Percentiles rank a stretch among this genome's conserved stretches.
Evolutionary conservation across 1,140 invertebrate species (phyloP).

Genomic region (Babylonia areolata): DNA sequence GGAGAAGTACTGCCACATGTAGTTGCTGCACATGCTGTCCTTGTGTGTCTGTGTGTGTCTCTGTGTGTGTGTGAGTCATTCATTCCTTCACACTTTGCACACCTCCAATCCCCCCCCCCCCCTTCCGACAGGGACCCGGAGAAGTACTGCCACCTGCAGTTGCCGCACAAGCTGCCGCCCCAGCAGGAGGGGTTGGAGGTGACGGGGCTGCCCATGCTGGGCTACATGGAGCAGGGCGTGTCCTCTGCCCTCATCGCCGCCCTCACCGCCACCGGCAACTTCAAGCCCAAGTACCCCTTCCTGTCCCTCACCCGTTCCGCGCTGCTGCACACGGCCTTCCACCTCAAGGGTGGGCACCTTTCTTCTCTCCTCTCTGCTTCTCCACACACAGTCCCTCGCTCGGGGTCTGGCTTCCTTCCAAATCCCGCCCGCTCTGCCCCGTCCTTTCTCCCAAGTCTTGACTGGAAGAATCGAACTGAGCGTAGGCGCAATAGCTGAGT

Average conservation of each 20-base stretch:
- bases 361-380: too few relatives aligned
- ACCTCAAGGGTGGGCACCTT: conserved; percentile 72
- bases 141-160: conserved; percentile 68
- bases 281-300: conserved; percentile 77
- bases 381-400: too few relatives aligned
- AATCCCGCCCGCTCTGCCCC: too few relatives aligned
- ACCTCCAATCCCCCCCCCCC: too few relatives aligned
- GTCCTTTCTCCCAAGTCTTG: too few relatives aligned
- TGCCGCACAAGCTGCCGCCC: conserved; percentile 76
- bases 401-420: too few relatives aligned
- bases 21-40: conserved; percentile 62
- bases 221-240: conserved; percentile 76
- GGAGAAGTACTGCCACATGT: conserved; percentile 71
- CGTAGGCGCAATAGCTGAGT: too few relatives aligned
- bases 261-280: conserved; percentile 72
- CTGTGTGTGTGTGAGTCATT: too few relatives aligned
- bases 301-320: conserved; percentile 73
- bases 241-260: conserved; percentile 72
- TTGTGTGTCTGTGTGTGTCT: background rate
- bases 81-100: too few relatives aligned
- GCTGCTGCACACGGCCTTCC: conserved; percentile 74
- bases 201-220: conserved; percentile 74
- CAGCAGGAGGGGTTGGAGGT: conserved; percentile 63
- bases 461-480: too few relatives aligned
- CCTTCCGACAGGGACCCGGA: conserved; percentile 68